phyloP scores from a whole-genome alignment of 1,140 invertebrate genomes.

The Chironomus striatipennis region DNA sequence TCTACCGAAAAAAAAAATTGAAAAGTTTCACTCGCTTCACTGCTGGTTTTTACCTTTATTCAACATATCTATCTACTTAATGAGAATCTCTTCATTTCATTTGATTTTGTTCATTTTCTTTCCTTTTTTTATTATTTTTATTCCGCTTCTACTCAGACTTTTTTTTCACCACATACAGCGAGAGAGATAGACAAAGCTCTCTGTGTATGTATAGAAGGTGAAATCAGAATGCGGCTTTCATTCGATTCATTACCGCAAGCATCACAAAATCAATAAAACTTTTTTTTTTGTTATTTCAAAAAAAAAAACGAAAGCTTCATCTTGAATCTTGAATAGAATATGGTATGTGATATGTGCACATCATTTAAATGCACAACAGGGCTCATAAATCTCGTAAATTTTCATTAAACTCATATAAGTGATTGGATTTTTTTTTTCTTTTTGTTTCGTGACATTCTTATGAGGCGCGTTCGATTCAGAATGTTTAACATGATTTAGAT shows the following conservation, averaged over 20 bases:
- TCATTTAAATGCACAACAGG: too few relatives aligned
- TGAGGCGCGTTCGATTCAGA: too few relatives aligned
- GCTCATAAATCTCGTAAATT: neutral
- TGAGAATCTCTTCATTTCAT: conserved; percentile 9
- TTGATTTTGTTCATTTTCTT: neutral
- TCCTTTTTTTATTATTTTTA: too few relatives aligned
- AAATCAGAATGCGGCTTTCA: neutral
- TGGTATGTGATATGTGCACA: too few relatives aligned
- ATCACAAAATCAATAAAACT: conserved; percentile 19
- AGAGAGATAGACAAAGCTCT: neutral
- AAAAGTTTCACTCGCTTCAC: neutral
- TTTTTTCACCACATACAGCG: neutral
- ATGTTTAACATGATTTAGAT: too few relatives aligned
- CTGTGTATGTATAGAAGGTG: neutral
- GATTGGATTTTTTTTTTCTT: conserved; percentile 14
- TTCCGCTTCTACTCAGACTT: too few relatives aligned
- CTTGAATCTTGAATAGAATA: too few relatives aligned
- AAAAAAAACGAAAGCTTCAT: too few relatives aligned
- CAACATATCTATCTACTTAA: neutral
- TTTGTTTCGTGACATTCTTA: too few relatives aligned
- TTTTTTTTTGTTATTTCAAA: neutral
- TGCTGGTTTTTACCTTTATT: conserved; percentile 5
- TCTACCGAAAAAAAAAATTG: neutral
- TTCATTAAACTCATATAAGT: neutral
- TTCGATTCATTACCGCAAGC: conserved; percentile 21